These are phyloP conservation scores for Temnopleurus reevesii DNA, from an alignment of 53 echinoderm and acorn worm genomes.

Conservation along the genomic window DNA sequence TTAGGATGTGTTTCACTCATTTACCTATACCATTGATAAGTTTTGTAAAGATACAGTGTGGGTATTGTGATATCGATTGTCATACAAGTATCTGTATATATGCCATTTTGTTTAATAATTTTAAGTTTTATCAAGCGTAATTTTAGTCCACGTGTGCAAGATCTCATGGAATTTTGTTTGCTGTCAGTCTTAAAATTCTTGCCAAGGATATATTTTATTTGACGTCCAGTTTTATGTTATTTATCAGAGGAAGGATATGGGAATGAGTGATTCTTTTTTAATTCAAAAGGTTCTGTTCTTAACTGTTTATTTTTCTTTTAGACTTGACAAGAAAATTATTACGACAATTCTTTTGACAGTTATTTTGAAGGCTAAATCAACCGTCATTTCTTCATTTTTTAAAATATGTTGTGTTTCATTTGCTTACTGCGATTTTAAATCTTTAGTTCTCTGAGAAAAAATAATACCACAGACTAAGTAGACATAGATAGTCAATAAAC, in stretches of 20 bases:
- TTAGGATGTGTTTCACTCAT: too few species aligned
- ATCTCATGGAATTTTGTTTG: not conserved
- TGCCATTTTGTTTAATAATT: not conserved
- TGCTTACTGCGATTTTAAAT: too few species aligned
- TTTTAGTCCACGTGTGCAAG: not conserved
- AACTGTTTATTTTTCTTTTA: too few species aligned
- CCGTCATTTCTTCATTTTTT: too few species aligned
- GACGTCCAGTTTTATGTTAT: not conserved
- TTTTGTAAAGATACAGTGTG: too few species aligned
- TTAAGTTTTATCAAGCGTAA: not conserved
- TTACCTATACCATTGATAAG: not conserved
- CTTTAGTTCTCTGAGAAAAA: too few species aligned
- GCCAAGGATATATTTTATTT: constrained; percentile 3
- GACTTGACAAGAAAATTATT: not conserved
- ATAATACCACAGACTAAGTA: too few species aligned
- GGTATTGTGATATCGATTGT: not conserved
- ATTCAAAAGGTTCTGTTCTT: too few species aligned
- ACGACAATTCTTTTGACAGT: not conserved
- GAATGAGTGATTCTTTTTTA: too few species aligned
- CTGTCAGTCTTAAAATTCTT: not conserved
- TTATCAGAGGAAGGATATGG: not conserved
- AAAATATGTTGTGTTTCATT: too few species aligned
- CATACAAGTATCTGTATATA: constrained; percentile 5
- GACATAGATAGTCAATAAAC: too few species aligned
- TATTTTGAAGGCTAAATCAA: too few species aligned